Percentiles rank a stretch among this genome's conserved stretches.
Conservation (phyloP, 1,140 invertebrate species). For the Nylanderia fulva region DNA sequence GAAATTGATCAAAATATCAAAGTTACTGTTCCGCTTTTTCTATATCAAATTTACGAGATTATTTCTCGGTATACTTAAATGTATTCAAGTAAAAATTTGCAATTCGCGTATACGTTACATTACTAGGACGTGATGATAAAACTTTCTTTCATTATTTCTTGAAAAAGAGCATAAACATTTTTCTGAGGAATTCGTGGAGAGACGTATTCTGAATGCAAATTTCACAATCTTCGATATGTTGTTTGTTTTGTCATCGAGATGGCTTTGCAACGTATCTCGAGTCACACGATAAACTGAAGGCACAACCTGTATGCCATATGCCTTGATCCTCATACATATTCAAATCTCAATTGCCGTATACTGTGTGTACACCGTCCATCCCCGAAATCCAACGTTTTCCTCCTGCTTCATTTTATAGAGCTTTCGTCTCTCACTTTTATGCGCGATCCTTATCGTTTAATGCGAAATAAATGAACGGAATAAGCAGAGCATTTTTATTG, state of each 20-base stretch:
- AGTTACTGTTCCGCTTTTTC: not conserved
- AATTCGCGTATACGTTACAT: not conserved
- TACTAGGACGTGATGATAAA: not conserved
- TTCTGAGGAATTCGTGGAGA: not conserved
- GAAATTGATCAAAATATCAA: not conserved
- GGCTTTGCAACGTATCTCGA: conserved; percentile 46
- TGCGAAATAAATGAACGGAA: conserved; percentile 6
- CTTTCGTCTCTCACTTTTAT: conserved; percentile 34
- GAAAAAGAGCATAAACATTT: conserved; percentile 7
- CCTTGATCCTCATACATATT: conserved; percentile 61
- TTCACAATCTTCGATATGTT: conserved; percentile 55
- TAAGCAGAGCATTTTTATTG: not conserved
- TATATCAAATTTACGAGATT: not conserved
- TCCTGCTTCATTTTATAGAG: not conserved
- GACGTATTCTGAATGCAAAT: conserved; percentile 23
- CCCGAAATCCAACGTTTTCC: conserved; percentile 52
- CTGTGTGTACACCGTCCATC: conserved; percentile 44
- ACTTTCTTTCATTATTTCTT: not conserved
- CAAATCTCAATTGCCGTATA: conserved; percentile 42
- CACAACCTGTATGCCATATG: conserved; percentile 17
- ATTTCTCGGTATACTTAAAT: not conserved
- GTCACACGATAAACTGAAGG: conserved; percentile 60
- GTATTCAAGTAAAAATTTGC: not conserved
- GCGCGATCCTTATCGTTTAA: not conserved
- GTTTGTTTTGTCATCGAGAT: conserved; percentile 49